Conservation (phyloP, 2,797 vertebrate species). For the Cirrhinus mrigala region DNA sequence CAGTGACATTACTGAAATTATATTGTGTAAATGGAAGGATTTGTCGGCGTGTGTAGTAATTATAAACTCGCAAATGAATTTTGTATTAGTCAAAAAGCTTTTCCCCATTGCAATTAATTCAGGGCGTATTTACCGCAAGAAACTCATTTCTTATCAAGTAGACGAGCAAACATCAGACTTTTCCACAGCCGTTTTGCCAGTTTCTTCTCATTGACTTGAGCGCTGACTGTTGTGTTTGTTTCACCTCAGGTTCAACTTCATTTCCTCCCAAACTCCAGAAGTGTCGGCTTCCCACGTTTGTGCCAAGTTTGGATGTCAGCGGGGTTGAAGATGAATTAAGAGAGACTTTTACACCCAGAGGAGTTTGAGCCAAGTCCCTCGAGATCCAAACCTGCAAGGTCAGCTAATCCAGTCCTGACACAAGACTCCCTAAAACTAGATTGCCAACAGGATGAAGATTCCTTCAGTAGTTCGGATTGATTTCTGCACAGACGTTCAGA, state of each 20-base stretch:
- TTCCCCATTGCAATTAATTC: slow-evolving; percentile 24
- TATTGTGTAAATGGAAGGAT: slow-evolving; percentile 20
- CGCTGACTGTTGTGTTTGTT: not conserved
- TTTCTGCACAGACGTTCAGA: not conserved
- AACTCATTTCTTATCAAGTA: slow-evolving; percentile 29
- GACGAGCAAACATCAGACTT: slow-evolving; percentile 24
- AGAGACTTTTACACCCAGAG: slow-evolving; percentile 31
- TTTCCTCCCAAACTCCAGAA: slow-evolving; percentile 1
- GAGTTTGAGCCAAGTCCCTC: slow-evolving; percentile 16
- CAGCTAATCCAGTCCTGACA: slow-evolving; percentile 36
- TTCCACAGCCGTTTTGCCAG: slow-evolving; percentile 12
- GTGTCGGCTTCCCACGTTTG: slow-evolving; percentile 11
- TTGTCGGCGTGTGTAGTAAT: slow-evolving; percentile 9
- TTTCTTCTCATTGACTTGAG: slow-evolving; percentile 6
- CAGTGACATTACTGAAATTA: slow-evolving; percentile 42
- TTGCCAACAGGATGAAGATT: not conserved
- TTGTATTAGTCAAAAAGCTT: slow-evolving; percentile 9
- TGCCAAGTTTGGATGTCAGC: slow-evolving; percentile 37
- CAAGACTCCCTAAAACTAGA: slow-evolving; percentile 3
- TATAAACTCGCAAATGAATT: slow-evolving; percentile 30
- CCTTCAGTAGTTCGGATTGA: not conserved
- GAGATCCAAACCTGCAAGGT: slow-evolving; percentile 11
- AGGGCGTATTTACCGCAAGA: not conserved
- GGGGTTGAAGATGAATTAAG: slow-evolving; percentile 29
- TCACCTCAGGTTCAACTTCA: slow-evolving; percentile 39